Evolutionary conservation across 2,888 invertebrate genomes (phyloP).

Genomic region (Bombyx huttoni): DNA sequence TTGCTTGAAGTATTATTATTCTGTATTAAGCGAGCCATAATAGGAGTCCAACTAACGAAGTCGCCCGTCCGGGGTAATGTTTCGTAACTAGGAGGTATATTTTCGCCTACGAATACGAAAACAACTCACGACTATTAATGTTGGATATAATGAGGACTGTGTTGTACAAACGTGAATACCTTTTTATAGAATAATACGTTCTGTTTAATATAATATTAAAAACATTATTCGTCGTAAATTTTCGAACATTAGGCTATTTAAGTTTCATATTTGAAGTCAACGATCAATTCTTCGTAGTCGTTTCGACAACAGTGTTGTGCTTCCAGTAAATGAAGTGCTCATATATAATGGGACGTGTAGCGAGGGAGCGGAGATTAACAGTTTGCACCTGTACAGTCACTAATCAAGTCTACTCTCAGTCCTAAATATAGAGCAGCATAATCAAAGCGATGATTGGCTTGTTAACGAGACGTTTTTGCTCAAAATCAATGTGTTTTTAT

Average conservation of each 20-base stretch:
- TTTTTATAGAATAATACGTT: too few relatives aligned
- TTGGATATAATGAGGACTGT: not conserved
- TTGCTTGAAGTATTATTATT: conserved; percentile 55
- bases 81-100: conserved; percentile 58
- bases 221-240: conserved; percentile 23
- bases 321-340: conserved; percentile 16
- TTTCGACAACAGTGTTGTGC: conserved; percentile 9
- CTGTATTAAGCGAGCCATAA: conserved; percentile 64
- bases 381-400: conserved; percentile 40
- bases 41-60: conserved; percentile 51
- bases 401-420: conserved; percentile 38
- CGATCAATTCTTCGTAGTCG: conserved; percentile 24
- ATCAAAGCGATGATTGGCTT: conserved; percentile 11
- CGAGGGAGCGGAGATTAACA: conserved; percentile 29
- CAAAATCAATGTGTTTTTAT: too few relatives aligned
- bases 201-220: conserved; percentile 13
- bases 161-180: conserved; percentile 21
- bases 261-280: conserved; percentile 22
- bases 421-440: conserved; percentile 55
- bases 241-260: conserved; percentile 28
- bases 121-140: conserved; percentile 40
- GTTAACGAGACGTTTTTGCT: too few relatives aligned
- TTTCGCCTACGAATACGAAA: conserved; percentile 44
- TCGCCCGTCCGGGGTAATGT: conserved; percentile 29
- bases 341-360: conserved; percentile 25